These are phyloP conservation scores for Bettongia penicillata DNA, from an alignment of 2,113 vertebrate genomes.

Conservation along the genomic window DNA sequence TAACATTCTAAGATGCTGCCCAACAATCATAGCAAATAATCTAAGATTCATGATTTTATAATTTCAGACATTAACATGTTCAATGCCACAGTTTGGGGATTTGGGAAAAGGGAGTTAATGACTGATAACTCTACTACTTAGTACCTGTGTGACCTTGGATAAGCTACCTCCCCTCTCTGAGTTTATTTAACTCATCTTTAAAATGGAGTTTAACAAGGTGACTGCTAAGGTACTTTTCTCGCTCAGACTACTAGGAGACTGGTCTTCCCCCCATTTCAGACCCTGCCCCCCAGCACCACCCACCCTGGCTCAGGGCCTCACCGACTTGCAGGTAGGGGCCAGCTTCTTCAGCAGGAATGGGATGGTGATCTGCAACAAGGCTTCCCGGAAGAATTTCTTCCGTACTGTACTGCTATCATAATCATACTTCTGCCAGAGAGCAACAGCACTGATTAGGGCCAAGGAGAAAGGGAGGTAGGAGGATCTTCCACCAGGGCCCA, in stretches of 20 bases:
- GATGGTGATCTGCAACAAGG: slow-evolving; percentile 96
- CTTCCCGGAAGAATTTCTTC: slow-evolving; percentile 97
- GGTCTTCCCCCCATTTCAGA: background rate
- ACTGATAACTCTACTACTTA: background rate
- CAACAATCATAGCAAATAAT: background rate
- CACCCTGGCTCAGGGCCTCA: slow-evolving; percentile 76
- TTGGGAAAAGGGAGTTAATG: background rate
- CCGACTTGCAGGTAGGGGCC: slow-evolving; percentile 88
- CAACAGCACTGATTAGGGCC: background rate
- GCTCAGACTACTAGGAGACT: background rate
- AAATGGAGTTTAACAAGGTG: background rate
- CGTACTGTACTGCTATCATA: slow-evolving; percentile 97
- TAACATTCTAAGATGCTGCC: background rate
- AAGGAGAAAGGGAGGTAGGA: fast-evolving
- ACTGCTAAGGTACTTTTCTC: background rate
- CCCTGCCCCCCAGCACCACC: background rate
- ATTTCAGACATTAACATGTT: background rate
- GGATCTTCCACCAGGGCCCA: background rate
- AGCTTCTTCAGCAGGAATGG: slow-evolving; percentile 97
- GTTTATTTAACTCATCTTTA: background rate
- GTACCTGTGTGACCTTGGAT: background rate
- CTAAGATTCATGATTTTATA: background rate
- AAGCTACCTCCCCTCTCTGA: background rate
- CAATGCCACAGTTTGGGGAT: background rate
- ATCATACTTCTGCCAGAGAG: slow-evolving; percentile 90